Percentiles rank a stretch among this genome's conserved stretches.
phyloP scores from a whole-genome alignment of 2,113 vertebrate species.

The Origma solitaria region DNA sequence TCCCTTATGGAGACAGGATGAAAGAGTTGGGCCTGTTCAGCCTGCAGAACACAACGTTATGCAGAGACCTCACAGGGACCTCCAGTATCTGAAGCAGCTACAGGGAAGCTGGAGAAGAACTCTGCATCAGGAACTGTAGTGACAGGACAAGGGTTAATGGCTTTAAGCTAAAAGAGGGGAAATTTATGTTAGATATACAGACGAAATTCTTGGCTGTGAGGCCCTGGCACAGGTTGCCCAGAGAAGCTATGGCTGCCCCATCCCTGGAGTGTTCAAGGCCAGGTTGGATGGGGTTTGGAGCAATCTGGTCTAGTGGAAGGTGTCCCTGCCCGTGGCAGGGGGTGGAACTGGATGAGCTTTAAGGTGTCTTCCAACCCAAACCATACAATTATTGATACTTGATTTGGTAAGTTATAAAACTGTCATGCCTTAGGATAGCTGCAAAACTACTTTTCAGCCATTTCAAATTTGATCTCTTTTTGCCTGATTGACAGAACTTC shows the following conservation, averaged over 20 bases:
- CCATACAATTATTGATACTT: neutral
- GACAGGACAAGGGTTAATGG: neutral
- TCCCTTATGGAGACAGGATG: neutral
- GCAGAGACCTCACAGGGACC: neutral
- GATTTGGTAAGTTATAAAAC: neutral
- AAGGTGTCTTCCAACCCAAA: neutral
- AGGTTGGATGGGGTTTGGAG: rapidly evolving
- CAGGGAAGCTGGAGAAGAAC: neutral
- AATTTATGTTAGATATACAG: neutral
- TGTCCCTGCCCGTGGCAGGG: neutral
- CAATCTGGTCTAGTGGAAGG: neutral
- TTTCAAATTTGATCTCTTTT: neutral
- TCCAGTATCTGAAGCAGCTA: neutral
- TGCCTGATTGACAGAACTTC: neutral
- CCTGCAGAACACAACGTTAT: neutral
- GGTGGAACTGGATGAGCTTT: neutral
- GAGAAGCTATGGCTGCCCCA: neutral
- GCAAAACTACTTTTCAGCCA: neutral
- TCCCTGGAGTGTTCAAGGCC: neutral
- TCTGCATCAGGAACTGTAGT: neutral
- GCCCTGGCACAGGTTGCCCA: neutral
- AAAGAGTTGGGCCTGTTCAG: neutral
- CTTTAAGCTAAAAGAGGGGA: neutral
- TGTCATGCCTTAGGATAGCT: neutral
- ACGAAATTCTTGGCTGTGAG: neutral